Percentiles rank a stretch among this genome's conserved stretches.
phyloP scores from a whole-genome alignment of 2,113 vertebrate genomes.

The Mustela nigripes region DNA sequence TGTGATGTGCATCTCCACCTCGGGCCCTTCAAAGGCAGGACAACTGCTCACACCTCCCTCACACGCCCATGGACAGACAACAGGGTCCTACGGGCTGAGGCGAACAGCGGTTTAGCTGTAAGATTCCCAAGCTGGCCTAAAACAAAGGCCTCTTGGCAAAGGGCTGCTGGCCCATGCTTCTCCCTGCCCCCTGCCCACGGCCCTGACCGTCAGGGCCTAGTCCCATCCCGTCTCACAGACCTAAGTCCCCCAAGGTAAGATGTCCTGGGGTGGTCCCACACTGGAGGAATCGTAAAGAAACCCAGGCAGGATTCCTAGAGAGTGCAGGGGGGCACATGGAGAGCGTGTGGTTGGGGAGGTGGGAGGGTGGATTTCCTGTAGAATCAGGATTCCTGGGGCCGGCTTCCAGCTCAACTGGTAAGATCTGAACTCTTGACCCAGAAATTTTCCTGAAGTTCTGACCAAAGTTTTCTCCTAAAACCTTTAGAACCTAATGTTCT shows the following conservation, averaged over 20 bases:
- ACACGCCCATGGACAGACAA: fast-evolving
- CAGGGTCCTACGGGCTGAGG: not conserved
- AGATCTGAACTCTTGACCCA: not conserved
- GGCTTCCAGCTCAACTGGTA: not conserved
- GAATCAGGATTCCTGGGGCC: not conserved
- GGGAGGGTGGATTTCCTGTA: not conserved
- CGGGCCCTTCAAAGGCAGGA: not conserved
- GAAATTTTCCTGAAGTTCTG: not conserved
- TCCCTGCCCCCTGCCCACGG: not conserved
- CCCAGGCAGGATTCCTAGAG: not conserved
- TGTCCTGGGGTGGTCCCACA: no score
- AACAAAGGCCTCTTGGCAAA: not conserved
- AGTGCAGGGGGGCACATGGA: no score
- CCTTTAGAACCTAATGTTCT: not conserved
- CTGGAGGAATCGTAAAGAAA: no score
- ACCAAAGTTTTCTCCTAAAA: not conserved
- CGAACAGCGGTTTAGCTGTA: fast-evolving
- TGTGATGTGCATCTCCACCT: fast-evolving
- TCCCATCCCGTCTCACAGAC: not conserved
- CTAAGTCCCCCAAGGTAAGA: not conserved
- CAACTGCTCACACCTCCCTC: not conserved
- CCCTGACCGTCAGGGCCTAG: not conserved
- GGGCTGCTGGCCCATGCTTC: not conserved
- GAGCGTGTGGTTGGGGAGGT: fast-evolving
- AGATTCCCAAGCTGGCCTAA: not conserved